Evolutionary conservation across 2,113 vertebrate species (phyloP).

Genomic region (Piaya cayana): DNA sequence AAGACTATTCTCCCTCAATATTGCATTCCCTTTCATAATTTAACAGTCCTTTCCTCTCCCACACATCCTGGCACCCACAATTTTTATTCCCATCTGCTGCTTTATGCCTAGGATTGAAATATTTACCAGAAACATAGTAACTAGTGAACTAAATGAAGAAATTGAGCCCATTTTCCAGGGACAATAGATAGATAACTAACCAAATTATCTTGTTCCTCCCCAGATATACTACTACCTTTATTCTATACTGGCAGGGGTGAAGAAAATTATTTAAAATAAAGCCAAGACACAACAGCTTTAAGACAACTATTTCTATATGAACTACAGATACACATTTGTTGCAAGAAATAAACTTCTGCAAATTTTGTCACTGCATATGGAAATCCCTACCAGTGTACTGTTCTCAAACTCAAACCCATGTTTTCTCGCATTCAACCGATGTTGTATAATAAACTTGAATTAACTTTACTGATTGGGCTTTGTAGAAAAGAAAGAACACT

Average conservation of each 20-base stretch:
- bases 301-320: not conserved
- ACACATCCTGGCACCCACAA: conserved; percentile 65
- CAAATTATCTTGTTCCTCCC: not conserved
- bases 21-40: conserved; percentile 23
- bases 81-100: conserved; percentile 69
- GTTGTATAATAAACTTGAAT: not conserved
- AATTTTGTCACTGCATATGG: conserved; percentile 6
- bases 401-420: not conserved
- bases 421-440: not conserved
- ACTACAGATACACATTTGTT: not conserved
- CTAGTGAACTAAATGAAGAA: conserved; percentile 68
- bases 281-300: not conserved
- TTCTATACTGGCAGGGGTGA: not conserved
- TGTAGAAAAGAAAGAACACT: not conserved
- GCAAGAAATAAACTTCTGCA: not conserved
- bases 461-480: not conserved
- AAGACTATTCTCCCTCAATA: not conserved
- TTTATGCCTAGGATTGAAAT: conserved; percentile 68
- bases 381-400: not conserved
- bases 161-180: conserved; percentile 51
- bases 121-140: conserved; percentile 70
- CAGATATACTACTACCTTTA: not conserved
- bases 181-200: conserved; percentile 27
- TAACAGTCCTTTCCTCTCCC: conserved; percentile 65
- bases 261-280: not conserved